Conservation (phyloP, 2,797 vertebrate species). For the Pseudocheirus occidentalis region DNA sequence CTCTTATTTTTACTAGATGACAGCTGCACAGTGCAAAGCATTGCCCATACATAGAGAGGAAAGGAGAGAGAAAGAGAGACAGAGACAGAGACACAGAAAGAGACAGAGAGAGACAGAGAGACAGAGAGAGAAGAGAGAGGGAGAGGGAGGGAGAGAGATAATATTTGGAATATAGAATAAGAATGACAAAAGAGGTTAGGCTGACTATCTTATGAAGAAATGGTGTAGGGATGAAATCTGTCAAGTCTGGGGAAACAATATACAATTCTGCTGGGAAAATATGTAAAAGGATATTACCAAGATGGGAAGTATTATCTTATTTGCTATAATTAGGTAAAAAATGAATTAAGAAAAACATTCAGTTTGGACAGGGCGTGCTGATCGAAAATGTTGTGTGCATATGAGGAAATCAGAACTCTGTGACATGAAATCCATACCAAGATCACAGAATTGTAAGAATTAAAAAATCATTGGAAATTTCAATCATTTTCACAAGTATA, state of each 20-base stretch:
- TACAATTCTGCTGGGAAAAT: not conserved
- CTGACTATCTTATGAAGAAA: not conserved
- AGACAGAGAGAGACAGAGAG: too few relatives aligned
- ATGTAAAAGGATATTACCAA: slow-evolving; percentile 34
- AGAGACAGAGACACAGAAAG: fast-evolving
- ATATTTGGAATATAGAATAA: not conserved
- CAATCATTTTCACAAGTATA: not conserved
- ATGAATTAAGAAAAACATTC: slow-evolving; percentile 18
- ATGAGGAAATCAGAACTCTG: not conserved
- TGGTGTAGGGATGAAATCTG: slow-evolving; percentile 18
- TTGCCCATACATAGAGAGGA: not conserved
- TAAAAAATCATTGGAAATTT: not conserved
- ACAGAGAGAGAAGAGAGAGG: not conserved
- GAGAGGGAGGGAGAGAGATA: not conserved
- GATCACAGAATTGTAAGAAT: not conserved
- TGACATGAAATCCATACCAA: not conserved
- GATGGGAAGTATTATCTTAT: slow-evolving; percentile 17
- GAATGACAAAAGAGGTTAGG: not conserved
- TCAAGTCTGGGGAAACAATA: not conserved
- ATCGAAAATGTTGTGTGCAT: slow-evolving; percentile 18
- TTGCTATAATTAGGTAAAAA: slow-evolving; percentile 24
- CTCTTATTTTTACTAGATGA: slow-evolving; percentile 54
- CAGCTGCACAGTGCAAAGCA: not conserved
- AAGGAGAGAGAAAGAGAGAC: too few relatives aligned
- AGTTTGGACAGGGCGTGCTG: not conserved